Conservation (phyloP, 2,113 vertebrate genomes). For the Amblyornis subalaris region DNA sequence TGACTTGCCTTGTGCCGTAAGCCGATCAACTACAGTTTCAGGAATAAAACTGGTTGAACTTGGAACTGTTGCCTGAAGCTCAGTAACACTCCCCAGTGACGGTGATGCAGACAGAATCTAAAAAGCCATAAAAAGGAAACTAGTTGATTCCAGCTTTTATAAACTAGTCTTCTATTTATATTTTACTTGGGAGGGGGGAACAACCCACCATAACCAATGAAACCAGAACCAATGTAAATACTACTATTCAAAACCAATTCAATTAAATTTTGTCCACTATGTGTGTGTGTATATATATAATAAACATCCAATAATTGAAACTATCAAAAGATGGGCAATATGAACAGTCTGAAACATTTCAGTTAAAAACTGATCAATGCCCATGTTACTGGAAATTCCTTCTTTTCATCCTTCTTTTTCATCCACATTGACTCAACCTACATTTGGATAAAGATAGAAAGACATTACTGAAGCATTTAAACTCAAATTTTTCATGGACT, state of each 20-base stretch:
- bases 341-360: not conserved
- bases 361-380: not conserved
- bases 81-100: slow-evolving; percentile 54
- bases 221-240: accelerated
- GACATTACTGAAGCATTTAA: slow-evolving; percentile 7
- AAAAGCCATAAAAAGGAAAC: not conserved
- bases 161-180: not conserved
- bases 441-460: slow-evolving; percentile 7
- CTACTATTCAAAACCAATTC: not conserved
- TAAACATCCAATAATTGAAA: not conserved
- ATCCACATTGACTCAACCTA: not conserved
- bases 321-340: not conserved
- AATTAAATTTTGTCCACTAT: not conserved
- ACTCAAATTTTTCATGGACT: not conserved
- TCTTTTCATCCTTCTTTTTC: not conserved
- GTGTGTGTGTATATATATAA: accelerated
- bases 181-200: not conserved
- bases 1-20: slow-evolving; percentile 80
- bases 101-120: slow-evolving; percentile 68
- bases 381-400: not conserved
- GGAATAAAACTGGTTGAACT: slow-evolving; percentile 41
- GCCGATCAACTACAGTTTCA: slow-evolving; percentile 70
- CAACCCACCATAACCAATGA: not conserved
- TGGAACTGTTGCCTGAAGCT: slow-evolving; percentile 43
- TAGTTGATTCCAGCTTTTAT: not conserved